Conservation (phyloP, 2,888 invertebrate genomes). For the Sminthurides aquaticus region DNA sequence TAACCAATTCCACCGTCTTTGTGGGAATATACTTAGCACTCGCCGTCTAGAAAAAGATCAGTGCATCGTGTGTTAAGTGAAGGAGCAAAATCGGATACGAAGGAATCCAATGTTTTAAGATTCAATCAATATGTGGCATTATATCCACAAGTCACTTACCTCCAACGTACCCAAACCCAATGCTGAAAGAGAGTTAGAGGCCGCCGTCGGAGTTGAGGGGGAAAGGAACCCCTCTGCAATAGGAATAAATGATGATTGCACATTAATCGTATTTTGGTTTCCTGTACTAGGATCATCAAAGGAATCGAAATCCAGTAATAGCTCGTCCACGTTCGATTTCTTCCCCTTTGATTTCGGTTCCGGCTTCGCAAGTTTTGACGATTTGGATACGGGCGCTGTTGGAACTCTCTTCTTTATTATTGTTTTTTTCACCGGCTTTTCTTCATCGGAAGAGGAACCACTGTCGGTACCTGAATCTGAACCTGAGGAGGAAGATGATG, state of each 20-base stretch:
- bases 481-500: constrained; percentile 38
- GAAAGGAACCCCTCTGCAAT: no score
- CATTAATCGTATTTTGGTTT: no score
- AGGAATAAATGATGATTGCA: constrained; percentile 17
- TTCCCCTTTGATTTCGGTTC: background rate
- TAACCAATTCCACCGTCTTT: constrained; percentile 58
- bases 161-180: constrained; percentile 1
- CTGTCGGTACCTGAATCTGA: constrained; percentile 30
- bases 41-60: constrained; percentile 50
- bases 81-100: no score
- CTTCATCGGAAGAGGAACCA: constrained; percentile 33
- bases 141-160: background rate
- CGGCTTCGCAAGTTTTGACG: background rate
- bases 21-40: constrained; percentile 57
- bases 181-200: background rate
- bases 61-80: no score
- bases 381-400: background rate
- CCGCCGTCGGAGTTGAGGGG: constrained; percentile 6
- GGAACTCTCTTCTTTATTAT: constrained; percentile 31
- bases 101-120: background rate
- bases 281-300: constrained; percentile 21
- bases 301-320: constrained; percentile 33
- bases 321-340: constrained; percentile 30
- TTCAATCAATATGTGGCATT: background rate
- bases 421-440: constrained; percentile 38